Evolutionary conservation across 2,797 vertebrate species (phyloP).

Genomic region (Pseudochaenichthys georgianus): DNA sequence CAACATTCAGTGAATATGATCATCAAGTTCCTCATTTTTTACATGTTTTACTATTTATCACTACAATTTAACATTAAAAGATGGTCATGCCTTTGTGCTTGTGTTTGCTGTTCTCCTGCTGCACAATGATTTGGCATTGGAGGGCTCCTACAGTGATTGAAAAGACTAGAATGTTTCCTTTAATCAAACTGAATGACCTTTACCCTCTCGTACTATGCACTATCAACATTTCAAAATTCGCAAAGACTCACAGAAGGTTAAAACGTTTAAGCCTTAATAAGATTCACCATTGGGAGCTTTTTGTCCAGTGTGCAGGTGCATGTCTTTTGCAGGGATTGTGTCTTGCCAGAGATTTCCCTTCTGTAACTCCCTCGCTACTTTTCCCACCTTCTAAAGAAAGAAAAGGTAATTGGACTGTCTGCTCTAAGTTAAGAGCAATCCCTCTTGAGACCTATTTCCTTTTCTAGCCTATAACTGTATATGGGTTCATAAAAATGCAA

Average conservation of each 20-base stretch:
- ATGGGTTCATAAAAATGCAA: conserved; percentile 60
- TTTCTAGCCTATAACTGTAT: conserved; percentile 49
- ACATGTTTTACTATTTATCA: not conserved
- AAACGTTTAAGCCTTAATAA: conserved; percentile 49
- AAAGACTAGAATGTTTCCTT: too few species aligned
- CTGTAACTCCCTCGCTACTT: conserved; percentile 50
- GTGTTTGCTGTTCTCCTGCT: not conserved
- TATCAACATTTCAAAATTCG: conserved; percentile 35
- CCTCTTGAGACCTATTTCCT: conserved; percentile 64
- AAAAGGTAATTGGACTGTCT: conserved; percentile 75
- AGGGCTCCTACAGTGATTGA: conserved; percentile 1
- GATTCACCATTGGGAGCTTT: conserved; percentile 49
- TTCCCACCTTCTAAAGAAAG: conserved; percentile 60
- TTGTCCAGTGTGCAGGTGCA: conserved; percentile 44
- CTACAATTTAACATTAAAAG: not conserved
- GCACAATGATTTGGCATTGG: not conserved
- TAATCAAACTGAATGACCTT: conserved; percentile 17
- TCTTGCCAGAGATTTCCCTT: conserved; percentile 49
- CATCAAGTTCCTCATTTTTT: too few species aligned
- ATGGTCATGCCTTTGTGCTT: not conserved
- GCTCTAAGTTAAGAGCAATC: conserved; percentile 62
- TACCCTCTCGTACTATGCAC: not conserved
- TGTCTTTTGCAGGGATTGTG: conserved; percentile 47
- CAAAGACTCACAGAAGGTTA: conserved; percentile 30
- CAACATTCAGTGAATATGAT: not conserved